Evolutionary conservation across 2,888 invertebrate species (phyloP).

Genomic region (Nebria salina): DNA sequence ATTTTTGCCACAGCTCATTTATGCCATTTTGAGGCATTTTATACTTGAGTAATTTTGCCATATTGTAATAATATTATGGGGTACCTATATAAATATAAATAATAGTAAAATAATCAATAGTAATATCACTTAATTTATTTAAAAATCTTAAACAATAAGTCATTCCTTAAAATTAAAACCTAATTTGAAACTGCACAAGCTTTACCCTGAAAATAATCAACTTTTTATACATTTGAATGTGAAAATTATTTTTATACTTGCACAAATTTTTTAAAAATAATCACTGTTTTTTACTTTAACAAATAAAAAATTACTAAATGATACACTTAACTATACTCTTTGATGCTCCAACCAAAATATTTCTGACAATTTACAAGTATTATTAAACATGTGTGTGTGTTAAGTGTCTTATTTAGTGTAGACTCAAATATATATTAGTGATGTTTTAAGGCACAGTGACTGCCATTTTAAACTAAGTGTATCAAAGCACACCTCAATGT

Average conservation of each 20-base stretch:
- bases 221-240: conserved; percentile 45
- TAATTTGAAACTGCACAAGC: conserved; percentile 24
- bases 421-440: not conserved
- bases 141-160: not conserved
- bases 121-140: conserved; percentile 13
- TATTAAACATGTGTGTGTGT: not conserved
- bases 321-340: too few species aligned
- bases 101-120: conserved; percentile 2
- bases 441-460: not conserved
- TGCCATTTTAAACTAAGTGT: conserved; percentile 30
- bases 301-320: not conserved
- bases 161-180: conserved; percentile 6
- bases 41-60: conserved; percentile 41
- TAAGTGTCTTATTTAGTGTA: not conserved
- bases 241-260: conserved; percentile 46
- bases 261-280: conserved; percentile 38
- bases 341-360: not conserved
- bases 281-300: conserved; percentile 26
- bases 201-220: conserved; percentile 27
- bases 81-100: conserved; percentile 25
- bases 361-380: conserved; percentile 4
- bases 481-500: not conserved
- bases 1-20: conserved; percentile 9
- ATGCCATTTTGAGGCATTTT: conserved; percentile 29
- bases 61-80: conserved; percentile 39